Base-by-base conservation (phyloP, 2,797 vertebrate genomes). In the Micrastur ruficollis region DNA sequence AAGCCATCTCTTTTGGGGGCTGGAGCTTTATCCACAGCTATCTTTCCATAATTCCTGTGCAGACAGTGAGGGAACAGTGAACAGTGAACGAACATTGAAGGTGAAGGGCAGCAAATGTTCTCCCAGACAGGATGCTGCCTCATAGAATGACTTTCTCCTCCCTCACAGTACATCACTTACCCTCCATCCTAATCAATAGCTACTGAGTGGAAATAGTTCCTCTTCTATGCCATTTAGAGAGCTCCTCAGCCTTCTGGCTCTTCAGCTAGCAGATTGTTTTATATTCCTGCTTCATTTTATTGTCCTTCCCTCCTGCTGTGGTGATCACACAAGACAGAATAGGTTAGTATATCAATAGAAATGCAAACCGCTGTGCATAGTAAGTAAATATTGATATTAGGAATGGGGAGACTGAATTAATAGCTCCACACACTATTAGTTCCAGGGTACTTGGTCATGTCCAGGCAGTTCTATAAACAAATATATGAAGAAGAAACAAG, bases 341-440 rank as follows among this genome's bases (percentile, higher is more conserved):
- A 59, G 55, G 84, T 90, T 89, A 63, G 40, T 83, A 36, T 91
- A 81, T 62, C 88, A 81, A 86, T 17, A 79, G 72, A 83, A 79
- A 83, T 26, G 26, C 82, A 90, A 95, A 95, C 89, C 11, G 44
- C 89, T 95, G 89, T 56, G 79, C 68, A 34, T 42, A 42, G 29
- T 29, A 59, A 4, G 21, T 81, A 95, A 96, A 95, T 91, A 95
- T 85, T 95, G 90, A 93, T 89, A 90, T 86, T 91, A 76, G 56
- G 36, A 89, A 83, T 1, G 5, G 84, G 55, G 75, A 88, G 22
- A 53, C 44, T 81, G 80, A 86, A 83, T 93, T 63, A 86, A 83
- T 94, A 61, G 44, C 40, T 76, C 79, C 71, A 70, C 50, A 73
- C 15, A 12, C 59, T 52, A 25, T 59, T 81, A 87, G 47, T 82